Evolutionary conservation across 2,797 vertebrate species (phyloP), one percentile per base, ranked within the genome.

Genomic region (Balearica regulorum): DNA sequence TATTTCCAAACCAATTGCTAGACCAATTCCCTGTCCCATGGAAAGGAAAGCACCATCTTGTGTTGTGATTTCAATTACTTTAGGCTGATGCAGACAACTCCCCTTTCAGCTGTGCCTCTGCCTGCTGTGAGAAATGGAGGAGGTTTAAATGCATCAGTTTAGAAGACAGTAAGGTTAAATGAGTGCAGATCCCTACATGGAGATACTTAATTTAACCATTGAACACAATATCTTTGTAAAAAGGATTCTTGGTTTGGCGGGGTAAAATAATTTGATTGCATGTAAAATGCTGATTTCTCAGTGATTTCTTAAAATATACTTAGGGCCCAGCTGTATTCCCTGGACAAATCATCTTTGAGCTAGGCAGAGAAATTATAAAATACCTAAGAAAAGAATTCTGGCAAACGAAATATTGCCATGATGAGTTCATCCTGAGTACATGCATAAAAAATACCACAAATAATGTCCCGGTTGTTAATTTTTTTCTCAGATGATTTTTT

Each of bases 1-100:
- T 75, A 33, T 10, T 3, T 76, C 51, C 80, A 82, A 14, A 79
- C 4, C 19, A 55, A 28, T 66, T 72, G 37, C 33, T 65, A 75
- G 44, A 73, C 33, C 0, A 1, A 21, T 62, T 71, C 41, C 21
- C 10, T 48, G 3, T 39, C 83, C 44, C 25, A 35, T 19, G 22
- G 62, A 55, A 94, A 83, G 31, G 48, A 53, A 89, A 49, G 4
- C 3, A 5, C 62, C 17, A 31, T 46, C 28, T 48, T 33, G 18
- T 25, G 9, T 37, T 87, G 31, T 60, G 43, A 66, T 87, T 89
- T 90, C 62, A 82, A 24, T 76, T 61, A 60, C 25, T 16, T 69
- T 31, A 51, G 1, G 0, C 6, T 37, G 31, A 57, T 31, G 49
- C 35, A 49, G 37, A 0, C 0, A 58, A 10, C 35, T 35, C 28